A percentile compares a stretch with the other conserved stretches of the same genome.
Conservation (phyloP, 2,113 vertebrate genomes). For the Copsychus sechellarum region DNA sequence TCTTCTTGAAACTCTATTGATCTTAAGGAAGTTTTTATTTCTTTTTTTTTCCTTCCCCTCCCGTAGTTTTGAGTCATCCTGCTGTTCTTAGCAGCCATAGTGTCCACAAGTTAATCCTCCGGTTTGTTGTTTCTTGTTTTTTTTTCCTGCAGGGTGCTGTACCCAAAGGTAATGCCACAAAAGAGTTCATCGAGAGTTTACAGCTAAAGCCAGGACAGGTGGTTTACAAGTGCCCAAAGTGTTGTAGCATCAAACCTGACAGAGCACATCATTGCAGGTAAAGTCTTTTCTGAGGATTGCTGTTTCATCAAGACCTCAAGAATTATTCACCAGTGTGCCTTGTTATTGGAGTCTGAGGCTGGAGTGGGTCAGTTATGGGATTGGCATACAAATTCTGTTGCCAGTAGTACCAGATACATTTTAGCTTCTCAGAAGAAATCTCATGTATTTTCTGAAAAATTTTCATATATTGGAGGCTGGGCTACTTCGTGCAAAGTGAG, state of each 20-base stretch:
- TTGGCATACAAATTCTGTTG: neutral
- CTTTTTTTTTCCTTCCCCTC: neutral
- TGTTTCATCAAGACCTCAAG: neutral
- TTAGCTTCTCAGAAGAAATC: neutral
- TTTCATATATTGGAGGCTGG: neutral
- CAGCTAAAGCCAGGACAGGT: conserved; percentile 97
- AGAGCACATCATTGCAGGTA: conserved; percentile 99
- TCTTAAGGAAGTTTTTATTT: neutral
- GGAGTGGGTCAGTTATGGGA: neutral
- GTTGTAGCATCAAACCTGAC: conserved; percentile 98
- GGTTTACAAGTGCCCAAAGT: conserved; percentile 98
- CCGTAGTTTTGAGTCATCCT: neutral
- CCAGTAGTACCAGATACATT: neutral
- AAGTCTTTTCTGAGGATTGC: neutral
- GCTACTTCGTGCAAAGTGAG: neutral
- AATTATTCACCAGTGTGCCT: neutral
- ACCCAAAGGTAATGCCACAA: conserved; percentile 97
- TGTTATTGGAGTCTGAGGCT: neutral
- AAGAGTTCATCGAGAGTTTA: conserved; percentile 97
- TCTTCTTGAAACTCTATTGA: neutral
- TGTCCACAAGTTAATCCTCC: neutral
- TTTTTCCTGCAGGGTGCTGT: conserved; percentile 86
- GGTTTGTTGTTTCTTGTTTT: neutral
- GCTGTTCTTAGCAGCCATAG: neutral
- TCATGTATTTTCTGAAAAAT: neutral